phyloP scores from a whole-genome alignment of 2,888 invertebrate genomes.

The Caenorhabditis imperialis region DNA sequence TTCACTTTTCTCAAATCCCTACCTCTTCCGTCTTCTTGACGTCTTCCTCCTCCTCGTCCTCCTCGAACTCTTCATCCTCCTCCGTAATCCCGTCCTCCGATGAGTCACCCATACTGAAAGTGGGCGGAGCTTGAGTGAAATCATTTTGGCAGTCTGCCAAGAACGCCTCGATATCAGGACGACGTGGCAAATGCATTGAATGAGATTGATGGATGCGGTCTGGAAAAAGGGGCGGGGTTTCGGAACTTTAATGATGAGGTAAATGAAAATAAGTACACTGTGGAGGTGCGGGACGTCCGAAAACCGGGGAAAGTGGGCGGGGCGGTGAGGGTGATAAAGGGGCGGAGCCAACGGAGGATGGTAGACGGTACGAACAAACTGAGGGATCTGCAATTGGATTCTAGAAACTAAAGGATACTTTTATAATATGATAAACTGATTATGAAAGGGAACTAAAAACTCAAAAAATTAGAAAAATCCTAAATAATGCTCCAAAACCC shows the following conservation, averaged over 20 bases:
- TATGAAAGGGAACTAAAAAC: neutral
- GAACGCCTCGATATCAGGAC: slow-evolving; percentile 56
- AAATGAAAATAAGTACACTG: slow-evolving; percentile 15
- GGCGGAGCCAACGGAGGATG: slow-evolving; percentile 57
- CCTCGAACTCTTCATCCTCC: slow-evolving; percentile 19
- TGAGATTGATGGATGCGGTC: slow-evolving; percentile 50
- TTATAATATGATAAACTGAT: too few species aligned
- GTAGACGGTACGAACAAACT: slow-evolving; percentile 60
- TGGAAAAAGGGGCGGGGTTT: slow-evolving; percentile 3
- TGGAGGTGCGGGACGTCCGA: slow-evolving; percentile 56
- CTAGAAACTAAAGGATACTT: too few species aligned
- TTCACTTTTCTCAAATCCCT: neutral
- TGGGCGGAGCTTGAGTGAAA: slow-evolving; percentile 22
- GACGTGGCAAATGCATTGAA: slow-evolving; percentile 55
- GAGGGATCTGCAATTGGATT: slow-evolving; percentile 54
- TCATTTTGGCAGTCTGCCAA: slow-evolving; percentile 52
- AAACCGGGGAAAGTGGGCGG: slow-evolving; percentile 62
- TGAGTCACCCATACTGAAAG: slow-evolving; percentile 44
- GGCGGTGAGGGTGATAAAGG: slow-evolving; percentile 64
- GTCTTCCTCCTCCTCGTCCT: slow-evolving; percentile 39
- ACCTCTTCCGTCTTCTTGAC: slow-evolving; percentile 31
- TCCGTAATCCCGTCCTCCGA: slow-evolving; percentile 23
- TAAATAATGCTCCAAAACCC: too few species aligned
- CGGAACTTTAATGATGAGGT: neutral
- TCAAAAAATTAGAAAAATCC: too few species aligned